These are phyloP conservation scores for Caenorhabditis imperialis DNA, from an alignment of 2,888 invertebrate species.

Conservation along the genomic window DNA sequence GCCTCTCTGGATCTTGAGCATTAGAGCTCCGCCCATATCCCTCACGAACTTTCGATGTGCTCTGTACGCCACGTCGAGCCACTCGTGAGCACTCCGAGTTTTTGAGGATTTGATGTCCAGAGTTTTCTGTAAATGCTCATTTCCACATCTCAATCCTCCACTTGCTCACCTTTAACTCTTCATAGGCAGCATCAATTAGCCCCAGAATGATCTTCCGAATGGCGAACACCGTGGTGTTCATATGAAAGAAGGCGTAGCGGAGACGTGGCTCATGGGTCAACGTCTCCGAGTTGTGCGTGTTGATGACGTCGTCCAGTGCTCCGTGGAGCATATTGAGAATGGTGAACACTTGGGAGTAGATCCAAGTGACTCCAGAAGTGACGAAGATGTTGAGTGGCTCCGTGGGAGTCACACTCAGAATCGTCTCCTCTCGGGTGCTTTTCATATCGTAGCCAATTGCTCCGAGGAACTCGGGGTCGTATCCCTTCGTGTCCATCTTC, in stretches of 20 bases:
- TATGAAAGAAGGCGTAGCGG: constrained; percentile 45
- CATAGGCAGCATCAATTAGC: constrained; percentile 41
- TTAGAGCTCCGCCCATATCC: constrained; percentile 36
- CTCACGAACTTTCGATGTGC: constrained; percentile 41
- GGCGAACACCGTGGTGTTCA: constrained; percentile 45
- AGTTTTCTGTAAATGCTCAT: constrained; percentile 20
- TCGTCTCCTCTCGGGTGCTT: constrained; percentile 30
- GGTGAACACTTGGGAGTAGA: constrained; percentile 48
- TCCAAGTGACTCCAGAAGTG: constrained; percentile 18
- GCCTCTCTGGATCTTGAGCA: constrained; percentile 40
- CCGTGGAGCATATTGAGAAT: constrained; percentile 38
- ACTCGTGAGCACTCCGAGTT: constrained; percentile 21
- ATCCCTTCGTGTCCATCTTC: constrained; percentile 27
- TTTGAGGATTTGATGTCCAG: constrained; percentile 9
- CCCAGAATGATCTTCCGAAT: constrained; percentile 49
- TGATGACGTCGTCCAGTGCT: constrained; percentile 40
- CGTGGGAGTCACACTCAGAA: constrained; percentile 26
- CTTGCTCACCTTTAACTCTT: constrained; percentile 22
- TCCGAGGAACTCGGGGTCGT: constrained; percentile 32
- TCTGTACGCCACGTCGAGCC: constrained; percentile 36
- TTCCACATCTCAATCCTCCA: not conserved
- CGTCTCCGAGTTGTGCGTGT: constrained; percentile 41
- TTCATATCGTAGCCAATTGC: constrained; percentile 39
- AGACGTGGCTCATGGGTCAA: constrained; percentile 42
- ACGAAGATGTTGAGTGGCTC: constrained; percentile 46